Base-by-base conservation (phyloP, 2,888 invertebrate species). In the Dysmachus trigonus region DNA sequence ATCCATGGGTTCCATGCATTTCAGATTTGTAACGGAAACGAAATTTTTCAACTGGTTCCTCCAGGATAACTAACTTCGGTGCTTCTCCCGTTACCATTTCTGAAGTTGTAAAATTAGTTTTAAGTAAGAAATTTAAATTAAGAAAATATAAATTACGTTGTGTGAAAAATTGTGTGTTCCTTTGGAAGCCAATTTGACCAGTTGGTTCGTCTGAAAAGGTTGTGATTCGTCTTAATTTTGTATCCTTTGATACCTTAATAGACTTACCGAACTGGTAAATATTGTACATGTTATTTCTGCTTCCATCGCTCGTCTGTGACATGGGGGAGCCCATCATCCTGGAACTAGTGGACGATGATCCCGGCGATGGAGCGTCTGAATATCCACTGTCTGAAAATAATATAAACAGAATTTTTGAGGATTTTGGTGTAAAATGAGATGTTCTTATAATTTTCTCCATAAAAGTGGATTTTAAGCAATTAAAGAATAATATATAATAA, bases 1-100 rank as follows among this genome's bases (percentile, higher is more conserved):
- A 95, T 0, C 97, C 97, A 91, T 97, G 97, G 0, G 96, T 96
- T 0, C 97, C 97, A 85, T 95, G 94, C 97, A 97, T 97, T 93
- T 97, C 97, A 51, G 97, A 96, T 90, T 95, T 95, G 90, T 97
- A 97, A 1, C 97, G 94, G 90, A 97, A 97, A 84, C 97, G 93
- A 90, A 97, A 97, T 91, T 96, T 95, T 73, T 96, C 95, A 30
- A 95, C 94, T 0, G 97, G 97, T 89, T 97, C 95, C 88, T 96
- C 96, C 0, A 94, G 89, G 76, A 97, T 95, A 30, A 92, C 92
- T 53, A 97, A 90, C 87, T 91, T 92, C 1, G 96, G 74, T 30
- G 31, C 13, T 92, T 53, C 33, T 51, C 51, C 31, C 8, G 71
- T 35, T n/a, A 18, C 6, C 13, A 82, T 35, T n/a, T 71, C 62